These are phyloP conservation scores for Rhizomys pruinosus DNA, from an alignment of 2,113 vertebrate species.

Conservation along the genomic window DNA sequence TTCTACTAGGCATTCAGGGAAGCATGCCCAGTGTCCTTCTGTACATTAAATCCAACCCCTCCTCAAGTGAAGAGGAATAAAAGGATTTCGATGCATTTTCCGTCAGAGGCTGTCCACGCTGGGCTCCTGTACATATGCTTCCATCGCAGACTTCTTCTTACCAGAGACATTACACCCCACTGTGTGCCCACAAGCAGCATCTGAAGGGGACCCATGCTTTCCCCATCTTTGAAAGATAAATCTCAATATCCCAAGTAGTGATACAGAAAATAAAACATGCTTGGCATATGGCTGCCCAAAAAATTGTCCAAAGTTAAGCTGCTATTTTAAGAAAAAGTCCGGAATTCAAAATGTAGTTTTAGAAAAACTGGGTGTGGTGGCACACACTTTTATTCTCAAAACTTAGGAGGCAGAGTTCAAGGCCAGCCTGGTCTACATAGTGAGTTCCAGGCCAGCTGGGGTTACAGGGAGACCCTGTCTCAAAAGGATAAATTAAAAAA, in stretches of 20 bases:
- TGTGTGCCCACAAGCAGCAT: neutral
- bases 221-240: too few relatives aligned
- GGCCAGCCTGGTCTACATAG: too few relatives aligned
- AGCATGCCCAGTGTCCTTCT: neutral
- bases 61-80: neutral
- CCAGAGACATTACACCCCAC: neutral
- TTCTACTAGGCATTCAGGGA: constrained; percentile 12
- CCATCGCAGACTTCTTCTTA: neutral
- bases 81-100: neutral
- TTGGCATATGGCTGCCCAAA: neutral
- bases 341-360: neutral
- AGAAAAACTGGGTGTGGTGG: too few relatives aligned
- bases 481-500: too few relatives aligned
- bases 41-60: neutral
- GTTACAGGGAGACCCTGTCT: too few relatives aligned
- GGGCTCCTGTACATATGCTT: neutral
- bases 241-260: neutral
- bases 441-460: too few relatives aligned
- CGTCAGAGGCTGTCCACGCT: neutral
- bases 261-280: neutral
- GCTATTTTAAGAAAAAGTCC: neutral
- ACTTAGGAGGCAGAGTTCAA: too few relatives aligned
- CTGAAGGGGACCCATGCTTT: neutral
- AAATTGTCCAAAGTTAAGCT: neutral
- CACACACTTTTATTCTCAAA: too few relatives aligned